Base-by-base conservation (phyloP, 2,888 invertebrate genomes). In the Gastrophysa polygoni region DNA sequence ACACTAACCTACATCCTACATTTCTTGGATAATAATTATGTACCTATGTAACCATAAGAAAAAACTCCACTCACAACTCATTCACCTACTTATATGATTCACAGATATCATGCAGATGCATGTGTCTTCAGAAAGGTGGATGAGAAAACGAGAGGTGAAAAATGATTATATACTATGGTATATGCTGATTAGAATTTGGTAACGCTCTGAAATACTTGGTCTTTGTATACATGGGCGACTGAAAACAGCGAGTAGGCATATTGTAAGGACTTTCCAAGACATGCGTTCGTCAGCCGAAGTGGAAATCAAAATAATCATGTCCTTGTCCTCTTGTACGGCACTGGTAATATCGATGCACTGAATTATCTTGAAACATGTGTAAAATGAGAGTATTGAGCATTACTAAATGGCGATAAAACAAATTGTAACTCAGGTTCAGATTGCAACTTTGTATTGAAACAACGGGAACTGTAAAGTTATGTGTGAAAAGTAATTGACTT, bases 391-490 rank as follows among this genome's bases (percentile, higher is more conserved):
- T n/a, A n/a, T n/a, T n/a, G n/a, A 61, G 16, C 52, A 50, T 57
- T 54, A 57, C 48, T 50, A 44, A 61, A 57, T 55, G 32, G 48
- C 58, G 55, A 58, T 64, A 60, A 60, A 60, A 63, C 46, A 47
- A 57, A 59, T 57, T 62, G 48, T 54, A 47, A 16, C 55, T 57
- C 59, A 57, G 57, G 61, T 58, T 54, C 49, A 57, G 58, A 61
- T 60, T 60, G 66, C 66, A 66, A 66, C 62, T 63, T 60, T 66
- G 66, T 66, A 38, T 59, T 61, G 54, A 60, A 62, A 44, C 61
- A 59, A 59, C 57, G 59, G 59, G 59, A 65, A 62, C 59, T 46
- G 59, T 56, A 61, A 51, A 64, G 58, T 38, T 55, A 56, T 56
- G 48, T 61, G 55, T 55, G 60, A 57, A 58, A 46, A 58, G 17